phyloP scores from a whole-genome alignment of 2,113 vertebrate species.

The Regulus satrapa region DNA sequence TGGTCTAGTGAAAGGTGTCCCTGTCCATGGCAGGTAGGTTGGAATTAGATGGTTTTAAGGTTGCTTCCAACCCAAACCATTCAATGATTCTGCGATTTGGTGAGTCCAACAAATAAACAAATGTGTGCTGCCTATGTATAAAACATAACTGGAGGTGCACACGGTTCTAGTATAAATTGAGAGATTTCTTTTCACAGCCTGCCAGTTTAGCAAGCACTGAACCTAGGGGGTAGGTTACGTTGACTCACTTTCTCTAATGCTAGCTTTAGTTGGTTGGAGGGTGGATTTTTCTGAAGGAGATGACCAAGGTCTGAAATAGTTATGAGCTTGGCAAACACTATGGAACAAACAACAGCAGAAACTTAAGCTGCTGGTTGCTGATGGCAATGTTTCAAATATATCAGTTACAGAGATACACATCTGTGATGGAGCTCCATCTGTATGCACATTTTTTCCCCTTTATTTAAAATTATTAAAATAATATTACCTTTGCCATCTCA shows the following conservation, averaged over 20 bases:
- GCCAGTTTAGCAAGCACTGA: background rate
- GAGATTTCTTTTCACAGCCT: background rate
- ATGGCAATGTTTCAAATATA: background rate
- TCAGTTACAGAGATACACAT: background rate
- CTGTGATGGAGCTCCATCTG: background rate
- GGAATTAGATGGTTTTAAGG: background rate
- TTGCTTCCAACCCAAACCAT: accelerated
- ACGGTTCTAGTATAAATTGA: background rate
- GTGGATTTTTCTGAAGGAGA: background rate
- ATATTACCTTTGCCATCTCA: background rate
- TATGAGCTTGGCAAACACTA: background rate
- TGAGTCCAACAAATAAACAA: background rate
- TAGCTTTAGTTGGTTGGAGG: background rate
- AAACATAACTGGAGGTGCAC: background rate
- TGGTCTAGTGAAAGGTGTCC: background rate
- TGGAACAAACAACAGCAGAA: background rate
- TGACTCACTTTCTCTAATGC: background rate
- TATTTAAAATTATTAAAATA: background rate
- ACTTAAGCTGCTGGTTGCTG: background rate
- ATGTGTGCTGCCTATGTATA: background rate
- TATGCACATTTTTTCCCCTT: background rate
- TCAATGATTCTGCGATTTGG: background rate
- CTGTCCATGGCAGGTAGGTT: background rate
- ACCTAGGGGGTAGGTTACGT: background rate
- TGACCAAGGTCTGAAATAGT: background rate